Base-by-base conservation (phyloP, 2,113 vertebrate genomes). In the Engraulis encrasicolus region DNA sequence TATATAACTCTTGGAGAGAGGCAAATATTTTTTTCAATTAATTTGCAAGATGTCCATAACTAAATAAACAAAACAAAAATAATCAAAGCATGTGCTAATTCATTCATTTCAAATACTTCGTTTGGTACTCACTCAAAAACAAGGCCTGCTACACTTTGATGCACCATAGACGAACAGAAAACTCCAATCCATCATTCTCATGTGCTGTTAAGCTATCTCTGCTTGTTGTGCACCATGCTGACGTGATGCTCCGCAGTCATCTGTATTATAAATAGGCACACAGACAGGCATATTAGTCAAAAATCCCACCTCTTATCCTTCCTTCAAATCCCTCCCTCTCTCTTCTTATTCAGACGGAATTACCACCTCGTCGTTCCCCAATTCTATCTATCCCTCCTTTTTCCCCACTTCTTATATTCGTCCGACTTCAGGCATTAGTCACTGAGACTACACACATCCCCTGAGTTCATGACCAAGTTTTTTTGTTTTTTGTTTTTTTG, bases 281-380 rank as follows among this genome's bases (percentile, higher is more conserved):
- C 45, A 81, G 79, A 36, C 54, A 80, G 78, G 52, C 27, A 31
- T 74, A 54, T 81, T 78, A 81, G 79, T 78, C 84, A 81, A n/a
- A n/a, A n/a, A 45, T 38, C 27, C 66, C 27, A 34, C 7, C 66
- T 12, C 58, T 4, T 19, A 52, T 31, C 27, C 31, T 27, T 74
- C 23, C 19, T 74, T 4, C 54, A 20, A 50, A 50, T 38, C 37
- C 50, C 18, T 54, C 40, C n/a, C n/a, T n/a, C n/a, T n/a, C n/a
- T n/a, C n/a, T n/a, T n/a, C 27, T 78, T 85, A 81, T 84, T 81
- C 81, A 52, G 18, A 52, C 79, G 36, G 78, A 38, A 74, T 81
- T 77, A 34, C 50, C 15, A 6, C n/a, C n/a, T n/a, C n/a, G n/a
- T n/a, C 48, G 19, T 49, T 83, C n/a, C 6, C 40, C 19, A 18